phyloP scores from a whole-genome alignment of 2,888 invertebrate species.

The Fragum fragum region DNA sequence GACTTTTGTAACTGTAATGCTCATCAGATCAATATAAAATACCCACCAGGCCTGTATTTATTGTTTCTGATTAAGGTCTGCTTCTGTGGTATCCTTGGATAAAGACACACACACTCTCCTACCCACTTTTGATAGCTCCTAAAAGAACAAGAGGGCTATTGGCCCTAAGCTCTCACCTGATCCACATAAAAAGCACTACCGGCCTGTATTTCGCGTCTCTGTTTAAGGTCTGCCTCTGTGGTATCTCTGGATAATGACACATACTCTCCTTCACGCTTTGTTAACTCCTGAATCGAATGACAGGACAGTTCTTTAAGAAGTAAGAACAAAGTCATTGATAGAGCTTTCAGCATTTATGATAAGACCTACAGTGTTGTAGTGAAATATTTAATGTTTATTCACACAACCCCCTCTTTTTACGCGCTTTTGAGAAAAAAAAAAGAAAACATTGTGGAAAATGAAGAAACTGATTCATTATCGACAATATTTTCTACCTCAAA shows the following conservation, averaged over 20 bases:
- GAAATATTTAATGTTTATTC: too few relatives aligned
- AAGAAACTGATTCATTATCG: too few relatives aligned
- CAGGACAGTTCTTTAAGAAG: too few relatives aligned
- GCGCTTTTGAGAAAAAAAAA: too few relatives aligned
- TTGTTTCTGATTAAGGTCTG: slow-evolving; percentile 97
- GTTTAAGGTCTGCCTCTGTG: slow-evolving; percentile 98
- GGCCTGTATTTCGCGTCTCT: slow-evolving; percentile 95
- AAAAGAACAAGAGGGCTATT: neutral
- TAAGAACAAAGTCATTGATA: too few relatives aligned
- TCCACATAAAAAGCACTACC: slow-evolving; percentile 97
- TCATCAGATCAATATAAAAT: slow-evolving; percentile 96
- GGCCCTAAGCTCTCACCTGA: slow-evolving; percentile 89
- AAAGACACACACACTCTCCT: slow-evolving; percentile 96
- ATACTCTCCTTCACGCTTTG: slow-evolving; percentile 96
- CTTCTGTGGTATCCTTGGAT: slow-evolving; percentile 98
- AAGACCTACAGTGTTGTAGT: too few relatives aligned
- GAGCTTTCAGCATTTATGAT: too few relatives aligned
- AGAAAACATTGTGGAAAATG: too few relatives aligned
- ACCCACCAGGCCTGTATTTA: slow-evolving; percentile 96
- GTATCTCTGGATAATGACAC: slow-evolving; percentile 97
- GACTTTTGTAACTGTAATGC: too few relatives aligned
- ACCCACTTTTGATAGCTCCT: neutral
- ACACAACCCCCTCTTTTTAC: too few relatives aligned
- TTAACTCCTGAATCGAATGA: slow-evolving; percentile 90
- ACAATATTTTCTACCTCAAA: too few relatives aligned